Conservation (phyloP, 1,140 invertebrate species). For the Plutomurus gul region DNA sequence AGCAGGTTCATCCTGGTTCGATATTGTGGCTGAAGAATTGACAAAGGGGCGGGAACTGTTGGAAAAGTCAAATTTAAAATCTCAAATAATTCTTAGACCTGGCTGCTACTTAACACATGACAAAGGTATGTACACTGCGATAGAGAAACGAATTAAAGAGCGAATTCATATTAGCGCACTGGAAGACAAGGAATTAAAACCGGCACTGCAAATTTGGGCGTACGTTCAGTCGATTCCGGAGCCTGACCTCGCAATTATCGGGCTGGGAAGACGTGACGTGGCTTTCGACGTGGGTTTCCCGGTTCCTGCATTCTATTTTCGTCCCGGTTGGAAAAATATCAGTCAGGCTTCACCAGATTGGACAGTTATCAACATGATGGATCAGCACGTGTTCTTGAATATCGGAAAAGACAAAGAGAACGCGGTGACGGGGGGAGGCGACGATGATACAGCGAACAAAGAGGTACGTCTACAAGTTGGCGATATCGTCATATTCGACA, state of each 20-base stretch:
- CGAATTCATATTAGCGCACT: not conserved
- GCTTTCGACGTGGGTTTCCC: slow-evolving; percentile 46
- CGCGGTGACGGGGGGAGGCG: no score
- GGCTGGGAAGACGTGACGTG: slow-evolving; percentile 46
- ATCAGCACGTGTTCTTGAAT: slow-evolving; percentile 49
- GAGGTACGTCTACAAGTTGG: slow-evolving; percentile 36
- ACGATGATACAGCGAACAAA: not conserved
- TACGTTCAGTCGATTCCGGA: slow-evolving; percentile 52
- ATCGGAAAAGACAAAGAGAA: not conserved
- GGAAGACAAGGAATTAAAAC: slow-evolving; percentile 11
- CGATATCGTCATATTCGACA: slow-evolving; percentile 47
- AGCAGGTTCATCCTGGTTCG: slow-evolving; percentile 48
- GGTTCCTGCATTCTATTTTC: slow-evolving; percentile 36
- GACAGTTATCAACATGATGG: slow-evolving; percentile 49
- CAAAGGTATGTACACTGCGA: slow-evolving; percentile 27
- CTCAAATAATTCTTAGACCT: slow-evolving; percentile 36
- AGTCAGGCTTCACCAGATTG: not conserved
- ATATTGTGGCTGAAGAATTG: slow-evolving; percentile 47
- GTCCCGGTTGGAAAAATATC: not conserved
- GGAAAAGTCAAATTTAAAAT: not conserved
- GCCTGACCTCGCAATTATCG: slow-evolving; percentile 36
- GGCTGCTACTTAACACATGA: slow-evolving; percentile 51
- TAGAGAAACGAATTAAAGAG: slow-evolving; percentile 25
- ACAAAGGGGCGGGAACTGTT: not conserved
- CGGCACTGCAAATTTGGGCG: slow-evolving; percentile 43